Evolutionary conservation across 2,113 vertebrate species (phyloP), one percentile per base, ranked within the genome.

Genomic region (Passer montanus): DNA sequence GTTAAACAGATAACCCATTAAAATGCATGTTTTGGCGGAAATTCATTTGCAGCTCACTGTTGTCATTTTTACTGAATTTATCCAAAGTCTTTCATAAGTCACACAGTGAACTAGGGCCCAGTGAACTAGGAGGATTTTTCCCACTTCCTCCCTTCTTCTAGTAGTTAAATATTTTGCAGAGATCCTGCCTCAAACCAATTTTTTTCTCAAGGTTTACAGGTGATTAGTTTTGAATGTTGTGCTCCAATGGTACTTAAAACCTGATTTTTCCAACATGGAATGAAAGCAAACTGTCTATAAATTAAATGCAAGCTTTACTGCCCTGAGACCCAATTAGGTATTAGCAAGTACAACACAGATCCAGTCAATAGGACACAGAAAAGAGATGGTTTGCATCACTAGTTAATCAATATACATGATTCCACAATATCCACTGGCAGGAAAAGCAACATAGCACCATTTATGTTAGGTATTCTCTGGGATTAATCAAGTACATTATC

Each of bases 391-490:
- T 90, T 97, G 68, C 58, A 81, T 87, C 33, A 70, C 52, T 79
- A 56, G 60, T 47, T 90, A 95, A 82, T 97, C 87, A 55, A 95
- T 95, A 96, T 62, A 90, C 55, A 83, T 2, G 16, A 15, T 46
- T 84, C 18, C 67, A 58, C 56, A 78, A 31, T 64, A 87, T 76
- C 82, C 22, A 55, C 58, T n/a, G 43, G 2, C 41, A 93, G 69
- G 35, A 87, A 76, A 93, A 85, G 30, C 27, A 86, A 20, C 16
- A 13, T 41, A 70, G 52, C 5, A 13, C 13, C 46, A 18, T 58
- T 90, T 81, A 52, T 46, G 4, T 52, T 37, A 76, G 30, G 77
- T 73, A 66, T 55, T 80, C 47, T 33, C 13, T 33, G 17, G 30
- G 27, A 50, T 31, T 79, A 91, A 9, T 50, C 55, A 56, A 76